Conservation (phyloP, 2,113 vertebrate species). For the Apaloderma vittatum region DNA sequence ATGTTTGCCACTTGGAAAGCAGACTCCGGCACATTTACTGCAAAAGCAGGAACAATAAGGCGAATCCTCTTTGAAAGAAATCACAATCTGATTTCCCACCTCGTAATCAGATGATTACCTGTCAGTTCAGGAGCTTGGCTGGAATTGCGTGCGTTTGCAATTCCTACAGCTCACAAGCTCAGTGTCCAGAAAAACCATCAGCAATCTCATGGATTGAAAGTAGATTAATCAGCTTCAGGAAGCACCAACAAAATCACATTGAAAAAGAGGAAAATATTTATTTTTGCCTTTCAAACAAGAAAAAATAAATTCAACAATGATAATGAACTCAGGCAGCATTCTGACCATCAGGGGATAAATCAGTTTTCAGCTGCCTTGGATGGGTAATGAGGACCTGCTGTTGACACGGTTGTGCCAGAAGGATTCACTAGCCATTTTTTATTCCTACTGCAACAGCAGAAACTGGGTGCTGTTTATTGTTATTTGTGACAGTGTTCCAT, state of each 20-base stretch:
- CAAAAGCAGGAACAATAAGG: not conserved
- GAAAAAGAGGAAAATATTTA: not conserved
- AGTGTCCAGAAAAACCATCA: not conserved
- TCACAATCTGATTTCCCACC: not conserved
- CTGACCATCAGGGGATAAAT: not conserved
- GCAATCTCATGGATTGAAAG: not conserved
- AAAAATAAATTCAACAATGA: not conserved
- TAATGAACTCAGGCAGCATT: not conserved
- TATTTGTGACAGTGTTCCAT: conserved; percentile 2
- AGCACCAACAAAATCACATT: not conserved
- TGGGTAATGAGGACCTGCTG: conserved; percentile 15
- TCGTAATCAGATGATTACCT: not conserved
- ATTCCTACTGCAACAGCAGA: not conserved
- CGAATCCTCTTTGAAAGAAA: not conserved
- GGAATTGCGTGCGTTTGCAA: accelerated
- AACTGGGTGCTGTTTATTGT: not conserved
- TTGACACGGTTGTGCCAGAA: not conserved
- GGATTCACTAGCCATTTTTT: not conserved
- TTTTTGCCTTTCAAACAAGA: not conserved
- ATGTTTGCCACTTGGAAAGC: accelerated
- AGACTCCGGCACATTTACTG: not conserved
- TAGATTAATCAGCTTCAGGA: not conserved
- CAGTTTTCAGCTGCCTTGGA: not conserved
- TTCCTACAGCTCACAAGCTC: not conserved
- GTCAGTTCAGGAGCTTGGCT: not conserved